phyloP scores from a whole-genome alignment of 2,113 vertebrate species.

The Procapra przewalskii region DNA sequence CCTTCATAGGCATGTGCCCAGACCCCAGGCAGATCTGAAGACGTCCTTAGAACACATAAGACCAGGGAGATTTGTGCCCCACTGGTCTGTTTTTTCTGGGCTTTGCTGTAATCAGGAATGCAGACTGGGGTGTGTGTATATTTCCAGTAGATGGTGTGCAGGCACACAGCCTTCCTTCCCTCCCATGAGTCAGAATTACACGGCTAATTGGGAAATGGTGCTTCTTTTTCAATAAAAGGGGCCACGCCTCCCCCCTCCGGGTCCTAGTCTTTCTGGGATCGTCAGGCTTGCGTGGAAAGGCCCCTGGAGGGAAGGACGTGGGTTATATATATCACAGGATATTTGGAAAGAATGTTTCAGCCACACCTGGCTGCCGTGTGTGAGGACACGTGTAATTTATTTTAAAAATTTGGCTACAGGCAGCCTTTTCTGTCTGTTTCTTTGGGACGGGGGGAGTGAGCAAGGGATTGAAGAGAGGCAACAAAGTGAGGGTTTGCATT shows the following conservation, averaged over 20 bases:
- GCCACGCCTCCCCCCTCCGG: neutral
- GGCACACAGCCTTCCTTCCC: neutral
- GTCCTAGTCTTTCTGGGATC: neutral
- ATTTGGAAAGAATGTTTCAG: conserved; percentile 32
- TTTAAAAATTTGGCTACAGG: conserved; percentile 69
- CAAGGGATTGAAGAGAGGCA: neutral
- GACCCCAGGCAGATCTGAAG: neutral
- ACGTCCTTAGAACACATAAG: neutral
- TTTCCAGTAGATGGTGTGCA: neutral
- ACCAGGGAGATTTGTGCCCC: neutral
- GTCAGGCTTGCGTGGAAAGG: neutral
- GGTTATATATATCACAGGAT: neutral
- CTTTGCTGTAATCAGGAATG: conserved; percentile 8
- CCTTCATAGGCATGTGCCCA: neutral
- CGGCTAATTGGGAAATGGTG: neutral
- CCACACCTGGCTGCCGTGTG: conserved; percentile 54
- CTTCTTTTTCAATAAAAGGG: neutral
- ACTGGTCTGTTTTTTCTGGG: conserved; percentile 9
- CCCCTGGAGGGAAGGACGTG: neutral
- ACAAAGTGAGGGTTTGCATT: conserved; percentile 57
- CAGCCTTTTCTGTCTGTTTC: conserved; percentile 64
- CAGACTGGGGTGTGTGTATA: neutral
- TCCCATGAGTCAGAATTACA: neutral
- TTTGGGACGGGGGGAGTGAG: neutral
- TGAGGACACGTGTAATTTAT: conserved; percentile 63